Evolutionary conservation across 2,797 vertebrate genomes (phyloP), one percentile per base, ranked within the genome.

Genomic region (Labroides dimidiatus): DNA sequence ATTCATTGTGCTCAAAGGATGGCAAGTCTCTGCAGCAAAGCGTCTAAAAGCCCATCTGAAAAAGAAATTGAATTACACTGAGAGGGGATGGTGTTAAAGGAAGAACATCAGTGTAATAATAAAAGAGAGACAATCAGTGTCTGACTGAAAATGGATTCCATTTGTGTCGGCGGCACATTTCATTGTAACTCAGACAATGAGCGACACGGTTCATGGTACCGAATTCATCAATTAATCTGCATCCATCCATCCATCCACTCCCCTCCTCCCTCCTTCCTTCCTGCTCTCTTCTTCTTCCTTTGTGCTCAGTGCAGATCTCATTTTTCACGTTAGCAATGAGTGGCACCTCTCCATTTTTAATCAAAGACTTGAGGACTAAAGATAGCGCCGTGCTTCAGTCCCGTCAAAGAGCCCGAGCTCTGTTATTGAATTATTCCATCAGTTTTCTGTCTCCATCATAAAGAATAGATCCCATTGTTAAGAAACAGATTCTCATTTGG

Each of bases 311-410:
- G 61, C 21, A 41, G 30, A 19, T 65, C 36, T 64, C 15, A 4
- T 63, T 53, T 75, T 48, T 42, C 27, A 41, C 39, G 42, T 67
- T 39, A 13, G 42, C 43, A 2, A 58, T 55, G 81, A 82, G 67
- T 70, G 78, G 72, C 82, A 82, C 78, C 66, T 80, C 69, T 80
- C 47, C 43, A 21, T 68, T 72, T 84, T 85, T 82, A 84, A 81
- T 80, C 69, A 77, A 57, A 42, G 62, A 44, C 69, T 80, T 39
- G 51, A 50, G 67, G 44, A 60, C 67, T 65, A 61, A 82, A 84
- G 64, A 84, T 56, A 64, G 75, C 24, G 11, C n/a, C 6, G 47
- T 1, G 41, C 47, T 64, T 69, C 59, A 55, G 24, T 36, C 42
- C 49, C 42, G 58, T 36, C 74, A 61, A 23, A 67, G 51, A 75